Percentiles rank a stretch among this genome's conserved stretches.
Evolutionary conservation across 2,113 vertebrate species (phyloP).

Genomic region (Malurus elegans): DNA sequence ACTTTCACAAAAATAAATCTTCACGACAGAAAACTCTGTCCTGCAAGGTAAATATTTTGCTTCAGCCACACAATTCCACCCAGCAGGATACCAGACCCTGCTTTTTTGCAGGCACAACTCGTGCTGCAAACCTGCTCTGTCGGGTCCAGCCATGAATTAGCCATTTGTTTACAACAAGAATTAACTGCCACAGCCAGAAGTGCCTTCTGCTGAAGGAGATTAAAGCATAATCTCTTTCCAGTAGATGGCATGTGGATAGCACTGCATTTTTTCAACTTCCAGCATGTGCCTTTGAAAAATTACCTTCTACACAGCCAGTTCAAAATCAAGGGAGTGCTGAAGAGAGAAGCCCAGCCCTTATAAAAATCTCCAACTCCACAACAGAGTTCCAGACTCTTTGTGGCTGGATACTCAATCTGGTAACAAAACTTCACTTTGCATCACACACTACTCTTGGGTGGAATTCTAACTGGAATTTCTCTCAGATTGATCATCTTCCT

Average conservation of each 20-base stretch:
- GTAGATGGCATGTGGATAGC: slow-evolving; percentile 18
- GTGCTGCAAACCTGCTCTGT: not conserved
- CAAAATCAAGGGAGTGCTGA: not conserved
- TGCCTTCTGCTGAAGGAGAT: not conserved
- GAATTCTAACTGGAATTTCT: not conserved
- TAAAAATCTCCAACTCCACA: not conserved
- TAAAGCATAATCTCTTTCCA: slow-evolving; percentile 15
- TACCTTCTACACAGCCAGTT: not conserved
- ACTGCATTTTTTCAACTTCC: not conserved
- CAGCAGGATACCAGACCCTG: not conserved
- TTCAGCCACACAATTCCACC: not conserved
- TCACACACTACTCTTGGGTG: not conserved
- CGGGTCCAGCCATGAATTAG: not conserved
- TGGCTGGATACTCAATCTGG: accelerated
- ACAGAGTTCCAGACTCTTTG: not conserved
- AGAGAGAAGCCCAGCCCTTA: not conserved
- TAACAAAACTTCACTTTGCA: not conserved
- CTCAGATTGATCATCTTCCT: not conserved
- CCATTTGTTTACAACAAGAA: not conserved
- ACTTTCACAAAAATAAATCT: not conserved
- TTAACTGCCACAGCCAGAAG: not conserved
- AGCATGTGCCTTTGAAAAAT: not conserved
- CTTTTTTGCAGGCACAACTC: not conserved
- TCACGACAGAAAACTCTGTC: not conserved
- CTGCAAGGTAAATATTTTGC: not conserved